Percentiles rank a stretch among this genome's conserved stretches.
Evolutionary conservation across 92 coral and sea anemone genomes (phyloP).

Genomic region (Chrysogorgia sp.): DNA sequence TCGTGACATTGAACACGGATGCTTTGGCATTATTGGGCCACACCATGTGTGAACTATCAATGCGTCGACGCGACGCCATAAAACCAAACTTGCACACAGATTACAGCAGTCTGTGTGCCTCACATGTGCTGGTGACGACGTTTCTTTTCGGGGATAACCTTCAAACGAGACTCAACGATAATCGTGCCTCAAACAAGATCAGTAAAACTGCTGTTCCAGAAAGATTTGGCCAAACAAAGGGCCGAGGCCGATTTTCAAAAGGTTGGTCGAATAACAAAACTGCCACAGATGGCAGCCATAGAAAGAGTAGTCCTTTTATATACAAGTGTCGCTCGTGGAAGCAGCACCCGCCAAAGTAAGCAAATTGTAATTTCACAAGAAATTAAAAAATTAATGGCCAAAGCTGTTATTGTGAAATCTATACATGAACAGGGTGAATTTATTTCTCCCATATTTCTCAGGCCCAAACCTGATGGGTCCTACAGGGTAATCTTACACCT

Average conservation of each 20-base stretch:
- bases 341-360: conserved; percentile 19
- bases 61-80: conserved; percentile 50
- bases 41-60: conserved; percentile 33
- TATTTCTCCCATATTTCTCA: conserved; percentile 30
- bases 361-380: conserved; percentile 34
- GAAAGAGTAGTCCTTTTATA: conserved; percentile 20
- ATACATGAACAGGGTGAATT: conserved; percentile 39
- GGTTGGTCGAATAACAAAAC: not conserved
- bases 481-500: not conserved
- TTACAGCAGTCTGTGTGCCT: conserved; percentile 33
- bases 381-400: conserved; percentile 6
- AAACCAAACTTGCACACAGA: conserved; percentile 56
- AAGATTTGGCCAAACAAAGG: not conserved
- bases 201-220: conserved; percentile 11
- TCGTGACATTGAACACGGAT: conserved; percentile 51
- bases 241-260: not conserved
- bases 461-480: conserved; percentile 19
- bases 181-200: conserved; percentile 28
- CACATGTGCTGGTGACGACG: conserved; percentile 50
- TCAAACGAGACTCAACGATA: conserved; percentile 46
- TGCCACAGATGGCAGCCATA: not conserved
- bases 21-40: conserved; percentile 59
- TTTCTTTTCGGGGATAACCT: conserved; percentile 56
- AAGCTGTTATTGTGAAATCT: conserved; percentile 26
- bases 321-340: conserved; percentile 33